phyloP scores from a whole-genome alignment of 2,113 vertebrate genomes.

The Channa argus region DNA sequence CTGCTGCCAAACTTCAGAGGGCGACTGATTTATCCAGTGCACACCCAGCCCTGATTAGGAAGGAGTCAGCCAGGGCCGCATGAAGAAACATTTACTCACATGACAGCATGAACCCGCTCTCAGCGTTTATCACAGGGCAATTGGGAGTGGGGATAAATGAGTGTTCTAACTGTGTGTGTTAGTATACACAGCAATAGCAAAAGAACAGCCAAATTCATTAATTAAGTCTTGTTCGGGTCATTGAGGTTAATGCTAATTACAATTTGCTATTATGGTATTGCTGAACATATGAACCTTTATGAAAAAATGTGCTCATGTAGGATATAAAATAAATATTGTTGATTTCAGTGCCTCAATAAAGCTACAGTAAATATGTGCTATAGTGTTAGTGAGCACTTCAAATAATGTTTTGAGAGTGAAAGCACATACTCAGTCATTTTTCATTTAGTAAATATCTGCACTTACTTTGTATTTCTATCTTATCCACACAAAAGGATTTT shows the following conservation, averaged over 20 bases:
- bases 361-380: neutral
- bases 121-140: slow-evolving; percentile 34
- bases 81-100: slow-evolving; percentile 79
- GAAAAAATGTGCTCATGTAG: neutral
- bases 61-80: slow-evolving; percentile 62
- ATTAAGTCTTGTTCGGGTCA: neutral
- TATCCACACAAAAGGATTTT: too few species aligned
- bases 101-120: slow-evolving; percentile 48
- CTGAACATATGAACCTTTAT: neutral
- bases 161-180: slow-evolving; percentile 3
- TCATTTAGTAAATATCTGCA: too few species aligned
- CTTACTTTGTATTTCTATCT: too few species aligned
- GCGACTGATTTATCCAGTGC: slow-evolving; percentile 80
- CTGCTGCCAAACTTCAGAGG: slow-evolving; percentile 79
- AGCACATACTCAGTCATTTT: too few species aligned
- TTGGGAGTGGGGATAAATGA: neutral
- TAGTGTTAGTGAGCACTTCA: too few species aligned
- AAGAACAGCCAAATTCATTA: neutral
- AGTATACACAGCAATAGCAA: neutral
- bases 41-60: slow-evolving; percentile 78
- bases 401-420: too few species aligned
- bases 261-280: neutral
- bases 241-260: neutral
- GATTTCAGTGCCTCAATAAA: slow-evolving; percentile 2
- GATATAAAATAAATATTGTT: neutral